Base-by-base conservation (phyloP, 2,797 vertebrate genomes). In the Poecilia gillii region DNA sequence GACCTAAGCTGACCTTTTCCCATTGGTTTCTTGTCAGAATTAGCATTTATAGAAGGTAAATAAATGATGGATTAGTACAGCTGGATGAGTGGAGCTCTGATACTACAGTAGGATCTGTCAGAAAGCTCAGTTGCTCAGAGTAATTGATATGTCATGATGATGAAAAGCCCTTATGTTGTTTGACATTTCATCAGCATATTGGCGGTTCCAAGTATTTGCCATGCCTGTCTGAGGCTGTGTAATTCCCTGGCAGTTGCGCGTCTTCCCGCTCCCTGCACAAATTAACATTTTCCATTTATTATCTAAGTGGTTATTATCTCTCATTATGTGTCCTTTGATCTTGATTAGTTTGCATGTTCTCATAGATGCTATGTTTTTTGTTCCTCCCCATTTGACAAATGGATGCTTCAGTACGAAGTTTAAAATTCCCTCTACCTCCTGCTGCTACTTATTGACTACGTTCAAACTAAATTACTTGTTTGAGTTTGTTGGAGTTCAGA, bases 111-210 rank as follows among this genome's bases (percentile, higher is more conserved):
- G 55, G 81, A 87, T 87, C 81, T 79, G 73, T 77, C 86, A 88
- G 79, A 87, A 78, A 83, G 84, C 86, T 87, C 80, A 76, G 57
- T 84, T 80, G 72, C 85, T 87, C 75, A 57, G 76, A 76, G 85
- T 90, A 90, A 90, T 90, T 91, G 84, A 93, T 83, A 88, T 93
- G 90, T 90, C 89, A 94, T 43, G 75, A 87, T 87, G 88, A 92
- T 90, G 88, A 91, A 88, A 85, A 74, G 89, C 81, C 83, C 81
- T 91, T 81, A 86, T 90, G 90, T 80, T 87, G 84, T 89, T 89
- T 90, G 88, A 89, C 89, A 87, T 92, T 88, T 92, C 88, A 88
- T 92, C 87, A 91, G 92, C 75, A 78, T 89, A 90, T 94, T 90
- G 91, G 92, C 80, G 77, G 89, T 88, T 92, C 89, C 88, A 87